These are phyloP conservation scores for Polypterus bichir DNA, from an alignment of 2,113 vertebrate species.

Conservation along the genomic window DNA sequence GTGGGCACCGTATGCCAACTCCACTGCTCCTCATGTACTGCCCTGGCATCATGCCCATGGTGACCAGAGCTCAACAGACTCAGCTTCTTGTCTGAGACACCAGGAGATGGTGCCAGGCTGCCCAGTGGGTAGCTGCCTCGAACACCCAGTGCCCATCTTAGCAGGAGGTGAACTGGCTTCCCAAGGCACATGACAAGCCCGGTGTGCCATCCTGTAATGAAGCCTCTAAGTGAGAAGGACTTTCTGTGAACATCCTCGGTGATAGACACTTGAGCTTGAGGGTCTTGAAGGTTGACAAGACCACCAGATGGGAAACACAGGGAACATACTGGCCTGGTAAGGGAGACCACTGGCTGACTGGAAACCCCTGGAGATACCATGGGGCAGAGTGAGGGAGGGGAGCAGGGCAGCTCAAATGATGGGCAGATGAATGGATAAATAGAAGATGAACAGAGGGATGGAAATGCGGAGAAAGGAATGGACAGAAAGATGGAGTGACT, in stretches of 20 bases:
- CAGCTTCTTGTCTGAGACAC: slow-evolving; percentile 7
- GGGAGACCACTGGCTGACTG: no score
- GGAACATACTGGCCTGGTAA: no score
- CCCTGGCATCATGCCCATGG: slow-evolving; percentile 17
- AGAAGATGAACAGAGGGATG: background rate
- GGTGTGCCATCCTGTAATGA: no score
- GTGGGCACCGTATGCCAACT: slow-evolving; percentile 20
- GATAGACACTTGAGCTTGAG: background rate
- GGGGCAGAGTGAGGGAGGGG: no score
- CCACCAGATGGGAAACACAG: no score
- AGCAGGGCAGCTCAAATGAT: background rate
- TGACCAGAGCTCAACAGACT: background rate
- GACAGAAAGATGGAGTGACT: background rate
- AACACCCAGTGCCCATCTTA: no score
- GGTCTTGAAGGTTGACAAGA: no score
- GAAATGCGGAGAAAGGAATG: background rate
- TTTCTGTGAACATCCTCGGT: background rate
- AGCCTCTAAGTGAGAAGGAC: no score
- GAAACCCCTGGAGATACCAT: no score
- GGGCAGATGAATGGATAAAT: background rate
- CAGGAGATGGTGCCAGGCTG: background rate
- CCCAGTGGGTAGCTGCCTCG: no score
- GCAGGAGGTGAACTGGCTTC: no score
- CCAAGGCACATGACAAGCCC: no score
- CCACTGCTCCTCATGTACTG: slow-evolving; percentile 21